Conservation (phyloP, 2,113 vertebrate species). For the Ictalurus furcatus region DNA sequence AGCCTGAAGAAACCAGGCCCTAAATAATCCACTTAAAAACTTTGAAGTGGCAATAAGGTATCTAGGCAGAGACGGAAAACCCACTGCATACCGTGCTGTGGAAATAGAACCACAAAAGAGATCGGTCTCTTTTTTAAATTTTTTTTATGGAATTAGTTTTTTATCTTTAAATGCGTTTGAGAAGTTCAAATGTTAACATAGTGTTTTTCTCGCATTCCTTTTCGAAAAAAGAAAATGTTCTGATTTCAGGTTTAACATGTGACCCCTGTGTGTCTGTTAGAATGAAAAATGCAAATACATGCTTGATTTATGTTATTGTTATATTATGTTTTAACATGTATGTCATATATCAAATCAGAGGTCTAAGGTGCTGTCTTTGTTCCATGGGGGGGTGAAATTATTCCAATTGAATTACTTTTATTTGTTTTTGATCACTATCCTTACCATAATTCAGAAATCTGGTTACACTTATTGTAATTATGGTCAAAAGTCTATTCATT, state of each 20-base stretch:
- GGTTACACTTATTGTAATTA: too few relatives aligned
- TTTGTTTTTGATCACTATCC: too few relatives aligned
- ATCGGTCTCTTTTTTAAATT: background rate
- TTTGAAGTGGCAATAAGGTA: background rate
- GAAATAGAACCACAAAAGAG: background rate
- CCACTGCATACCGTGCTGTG: background rate
- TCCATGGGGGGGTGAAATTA: too few relatives aligned
- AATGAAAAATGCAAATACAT: background rate
- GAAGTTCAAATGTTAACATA: background rate
- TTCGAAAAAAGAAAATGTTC: background rate
- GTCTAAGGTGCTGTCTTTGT: too few relatives aligned
- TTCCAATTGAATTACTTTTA: too few relatives aligned
- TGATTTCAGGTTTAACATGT: background rate
- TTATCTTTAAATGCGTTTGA: background rate
- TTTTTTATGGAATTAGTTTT: background rate
- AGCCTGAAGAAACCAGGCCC: constrained; percentile 4
- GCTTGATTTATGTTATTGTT: background rate
- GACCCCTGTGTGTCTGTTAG: background rate
- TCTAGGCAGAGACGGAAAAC: background rate
- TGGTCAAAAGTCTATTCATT: too few relatives aligned
- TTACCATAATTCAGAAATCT: too few relatives aligned
- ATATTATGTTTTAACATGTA: too few relatives aligned
- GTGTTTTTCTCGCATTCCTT: background rate
- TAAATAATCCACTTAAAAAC: constrained; percentile 33
- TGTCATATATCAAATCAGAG: too few relatives aligned